Conservation (phyloP, 2,888 invertebrate species). For the Metalampra italica region DNA sequence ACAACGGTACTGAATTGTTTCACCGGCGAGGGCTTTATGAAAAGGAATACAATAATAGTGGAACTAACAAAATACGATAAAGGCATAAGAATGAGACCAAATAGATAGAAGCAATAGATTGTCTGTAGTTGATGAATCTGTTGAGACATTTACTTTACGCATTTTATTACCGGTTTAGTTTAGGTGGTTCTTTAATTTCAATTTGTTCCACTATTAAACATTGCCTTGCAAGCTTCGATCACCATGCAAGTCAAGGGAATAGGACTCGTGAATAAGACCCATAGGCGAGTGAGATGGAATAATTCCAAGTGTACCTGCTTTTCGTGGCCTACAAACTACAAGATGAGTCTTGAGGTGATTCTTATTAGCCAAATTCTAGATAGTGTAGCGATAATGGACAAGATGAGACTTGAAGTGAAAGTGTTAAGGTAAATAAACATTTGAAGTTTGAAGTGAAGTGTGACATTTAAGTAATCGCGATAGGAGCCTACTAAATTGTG, state of each 20-base stretch:
- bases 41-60: neutral
- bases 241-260: no score
- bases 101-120: no score
- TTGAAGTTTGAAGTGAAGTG: slow-evolving; percentile 13
- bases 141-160: no score
- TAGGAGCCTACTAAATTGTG: slow-evolving; percentile 58
- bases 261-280: no score
- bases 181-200: no score
- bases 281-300: slow-evolving; percentile 28
- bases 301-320: slow-evolving; percentile 30
- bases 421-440: slow-evolving; percentile 1
- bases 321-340: slow-evolving; percentile 49
- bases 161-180: no score
- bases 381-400: slow-evolving; percentile 37
- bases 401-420: neutral
- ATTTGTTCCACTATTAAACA: no score
- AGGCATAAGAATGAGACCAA: no score
- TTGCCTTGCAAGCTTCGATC: no score
- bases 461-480: slow-evolving; percentile 20
- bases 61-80: no score
- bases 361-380: slow-evolving; percentile 47
- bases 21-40: neutral
- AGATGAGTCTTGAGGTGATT: slow-evolving; percentile 34
- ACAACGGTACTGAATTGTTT: neutral
- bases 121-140: no score